Evolutionary conservation across 1,140 invertebrate species (phyloP).

Genomic region (Antheraea pernyi): DNA sequence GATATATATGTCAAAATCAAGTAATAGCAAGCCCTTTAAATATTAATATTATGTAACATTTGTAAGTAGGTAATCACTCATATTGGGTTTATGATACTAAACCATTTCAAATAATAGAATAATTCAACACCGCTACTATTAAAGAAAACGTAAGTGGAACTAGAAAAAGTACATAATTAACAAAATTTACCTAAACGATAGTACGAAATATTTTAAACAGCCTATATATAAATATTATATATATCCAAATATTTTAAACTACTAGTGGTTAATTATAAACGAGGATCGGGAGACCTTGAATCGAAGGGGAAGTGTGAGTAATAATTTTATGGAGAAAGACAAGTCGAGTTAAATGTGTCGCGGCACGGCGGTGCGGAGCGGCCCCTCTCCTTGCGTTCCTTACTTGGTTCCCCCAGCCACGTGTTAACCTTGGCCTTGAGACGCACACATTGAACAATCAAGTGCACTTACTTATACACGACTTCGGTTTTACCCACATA

Average conservation of each 20-base stretch:
- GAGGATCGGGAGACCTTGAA: neutral
- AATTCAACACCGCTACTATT: too few species aligned
- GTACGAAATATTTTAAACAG: neutral
- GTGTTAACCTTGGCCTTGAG: constrained; percentile 38
- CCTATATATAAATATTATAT: neutral
- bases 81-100: too few species aligned
- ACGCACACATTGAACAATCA: constrained; percentile 20
- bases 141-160: too few species aligned
- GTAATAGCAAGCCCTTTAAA: too few species aligned
- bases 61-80: too few species aligned
- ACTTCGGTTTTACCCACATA: too few species aligned
- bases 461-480: neutral
- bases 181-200: too few species aligned
- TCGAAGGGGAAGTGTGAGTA: constrained; percentile 11
- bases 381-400: neutral
- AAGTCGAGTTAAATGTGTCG: neutral
- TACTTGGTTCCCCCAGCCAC: constrained; percentile 19
- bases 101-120: too few species aligned
- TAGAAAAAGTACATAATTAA: too few species aligned
- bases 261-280: neutral
- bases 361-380: too few species aligned
- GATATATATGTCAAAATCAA: too few species aligned
- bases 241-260: neutral
- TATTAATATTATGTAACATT: too few species aligned
- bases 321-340: constrained; percentile 9